Evolutionary conservation across 2,888 invertebrate genomes (phyloP).

Genomic region (Hoplodrina ambigua): DNA sequence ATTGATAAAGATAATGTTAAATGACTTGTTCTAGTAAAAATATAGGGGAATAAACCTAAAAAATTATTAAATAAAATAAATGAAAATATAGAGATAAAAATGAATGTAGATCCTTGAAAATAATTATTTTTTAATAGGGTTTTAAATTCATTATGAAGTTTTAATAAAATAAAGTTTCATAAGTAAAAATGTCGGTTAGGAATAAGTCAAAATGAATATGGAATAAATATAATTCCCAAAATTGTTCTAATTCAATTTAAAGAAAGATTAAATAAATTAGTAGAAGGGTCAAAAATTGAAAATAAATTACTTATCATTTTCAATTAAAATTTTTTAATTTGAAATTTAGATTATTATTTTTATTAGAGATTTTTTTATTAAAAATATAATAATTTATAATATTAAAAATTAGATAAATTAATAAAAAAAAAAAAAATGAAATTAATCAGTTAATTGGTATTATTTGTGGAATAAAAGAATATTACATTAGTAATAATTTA

Average conservation of each 20-base stretch:
- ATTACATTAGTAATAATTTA: slow-evolving; percentile 90
- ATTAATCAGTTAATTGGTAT: slow-evolving; percentile 91
- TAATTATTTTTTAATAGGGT: slow-evolving; percentile 84
- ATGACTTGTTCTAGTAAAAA: slow-evolving; percentile 93
- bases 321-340: slow-evolving; percentile 79
- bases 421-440: slow-evolving; percentile 80
- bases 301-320: slow-evolving; percentile 93
- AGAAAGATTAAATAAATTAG: slow-evolving; percentile 86
- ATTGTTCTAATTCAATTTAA: slow-evolving; percentile 91
- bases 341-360: slow-evolving; percentile 68
- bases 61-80: slow-evolving; percentile 93
- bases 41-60: slow-evolving; percentile 92
- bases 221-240: slow-evolving; percentile 87
- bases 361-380: slow-evolving; percentile 70
- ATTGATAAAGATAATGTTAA: slow-evolving; percentile 90
- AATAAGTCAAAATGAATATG: slow-evolving; percentile 88
- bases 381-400: slow-evolving; percentile 88
- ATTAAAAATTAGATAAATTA: slow-evolving; percentile 87
- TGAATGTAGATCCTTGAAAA: slow-evolving; percentile 87
- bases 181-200: slow-evolving; percentile 87
- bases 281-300: slow-evolving; percentile 92
- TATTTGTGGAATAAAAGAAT: slow-evolving; percentile 93
- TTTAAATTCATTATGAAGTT: slow-evolving; percentile 91
- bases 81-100: slow-evolving; percentile 90
- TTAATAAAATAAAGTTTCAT: slow-evolving; percentile 85